Evolutionary conservation across 2,113 vertebrate species (phyloP).

Genomic region (Lycocorax pyrrhopterus): DNA sequence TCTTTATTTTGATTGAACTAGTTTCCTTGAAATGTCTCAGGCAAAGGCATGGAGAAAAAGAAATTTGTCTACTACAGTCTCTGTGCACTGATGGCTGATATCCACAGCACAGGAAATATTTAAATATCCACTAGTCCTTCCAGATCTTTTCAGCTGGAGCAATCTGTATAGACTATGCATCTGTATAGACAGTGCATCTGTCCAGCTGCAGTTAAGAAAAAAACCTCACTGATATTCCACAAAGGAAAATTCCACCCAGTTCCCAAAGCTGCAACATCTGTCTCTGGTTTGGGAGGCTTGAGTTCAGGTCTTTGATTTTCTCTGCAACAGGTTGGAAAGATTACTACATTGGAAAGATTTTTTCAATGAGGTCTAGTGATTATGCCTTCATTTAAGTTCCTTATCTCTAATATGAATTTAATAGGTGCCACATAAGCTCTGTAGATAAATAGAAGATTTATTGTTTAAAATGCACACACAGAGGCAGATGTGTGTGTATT

Average conservation of each 20-base stretch:
- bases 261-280: slow-evolving; percentile 52
- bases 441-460: slow-evolving; percentile 37
- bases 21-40: not conserved
- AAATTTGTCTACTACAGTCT: not conserved
- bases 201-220: not conserved
- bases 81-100: not conserved
- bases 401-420: slow-evolving; percentile 51
- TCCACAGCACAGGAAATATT: not conserved
- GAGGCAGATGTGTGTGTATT: not conserved
- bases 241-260: slow-evolving; percentile 52
- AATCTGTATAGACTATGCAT: not conserved
- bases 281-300: slow-evolving; percentile 42
- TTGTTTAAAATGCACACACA: not conserved
- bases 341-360: slow-evolving; percentile 14
- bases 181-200: not conserved
- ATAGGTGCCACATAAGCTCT: not conserved
- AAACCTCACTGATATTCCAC: slow-evolving; percentile 1
- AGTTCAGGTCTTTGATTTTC: slow-evolving; percentile 55
- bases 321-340: slow-evolving; percentile 45
- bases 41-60: not conserved
- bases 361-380: slow-evolving; percentile 9
- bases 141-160: not conserved
- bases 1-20: not conserved
- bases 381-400: slow-evolving; percentile 24
- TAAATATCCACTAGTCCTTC: not conserved